Conservation (phyloP, 2,113 vertebrate genomes). For the Xiphophorus hellerii region DNA sequence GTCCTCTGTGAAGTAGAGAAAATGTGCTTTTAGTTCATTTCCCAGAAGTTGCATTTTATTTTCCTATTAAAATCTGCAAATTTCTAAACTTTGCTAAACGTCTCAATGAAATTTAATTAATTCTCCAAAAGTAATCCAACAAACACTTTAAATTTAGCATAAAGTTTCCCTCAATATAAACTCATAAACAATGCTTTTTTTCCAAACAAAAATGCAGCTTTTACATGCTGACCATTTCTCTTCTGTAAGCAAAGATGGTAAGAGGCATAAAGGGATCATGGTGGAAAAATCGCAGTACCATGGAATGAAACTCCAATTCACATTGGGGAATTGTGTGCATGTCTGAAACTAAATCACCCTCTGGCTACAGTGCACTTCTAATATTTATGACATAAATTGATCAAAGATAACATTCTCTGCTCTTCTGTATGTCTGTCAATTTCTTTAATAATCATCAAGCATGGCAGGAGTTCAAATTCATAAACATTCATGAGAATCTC, state of each 20-base stretch:
- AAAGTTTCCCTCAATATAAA: slow-evolving; percentile 50
- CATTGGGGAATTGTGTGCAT: slow-evolving; percentile 49
- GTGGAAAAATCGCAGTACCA: slow-evolving; percentile 44
- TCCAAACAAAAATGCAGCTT: slow-evolving; percentile 18
- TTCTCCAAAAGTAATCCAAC: slow-evolving; percentile 39
- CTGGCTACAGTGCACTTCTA: slow-evolving; percentile 42
- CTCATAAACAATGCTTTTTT: slow-evolving; percentile 42
- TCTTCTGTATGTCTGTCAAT: slow-evolving; percentile 1
- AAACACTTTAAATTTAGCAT: slow-evolving; percentile 64
- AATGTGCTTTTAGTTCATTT: slow-evolving; percentile 33
- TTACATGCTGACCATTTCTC: slow-evolving; percentile 24
- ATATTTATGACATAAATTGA: slow-evolving; percentile 58
- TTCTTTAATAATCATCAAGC: slow-evolving; percentile 8
- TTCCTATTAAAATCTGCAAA: slow-evolving; percentile 59
- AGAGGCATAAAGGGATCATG: slow-evolving; percentile 58
- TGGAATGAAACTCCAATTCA: slow-evolving; percentile 56
- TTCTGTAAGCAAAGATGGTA: slow-evolving; percentile 46
- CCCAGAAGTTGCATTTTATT: slow-evolving; percentile 27
- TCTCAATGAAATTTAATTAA: slow-evolving; percentile 28
- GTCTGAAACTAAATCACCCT: slow-evolving; percentile 44
- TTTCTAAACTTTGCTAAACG: slow-evolving; percentile 24
- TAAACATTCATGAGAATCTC: not conserved
- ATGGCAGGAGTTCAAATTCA: slow-evolving; percentile 5
- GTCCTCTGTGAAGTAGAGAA: slow-evolving; percentile 39
- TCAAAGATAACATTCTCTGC: slow-evolving; percentile 45